Percentiles rank a stretch among this genome's conserved stretches.
Evolutionary conservation across 1,140 invertebrate species (phyloP).

Genomic region (Lepidurus couesii): DNA sequence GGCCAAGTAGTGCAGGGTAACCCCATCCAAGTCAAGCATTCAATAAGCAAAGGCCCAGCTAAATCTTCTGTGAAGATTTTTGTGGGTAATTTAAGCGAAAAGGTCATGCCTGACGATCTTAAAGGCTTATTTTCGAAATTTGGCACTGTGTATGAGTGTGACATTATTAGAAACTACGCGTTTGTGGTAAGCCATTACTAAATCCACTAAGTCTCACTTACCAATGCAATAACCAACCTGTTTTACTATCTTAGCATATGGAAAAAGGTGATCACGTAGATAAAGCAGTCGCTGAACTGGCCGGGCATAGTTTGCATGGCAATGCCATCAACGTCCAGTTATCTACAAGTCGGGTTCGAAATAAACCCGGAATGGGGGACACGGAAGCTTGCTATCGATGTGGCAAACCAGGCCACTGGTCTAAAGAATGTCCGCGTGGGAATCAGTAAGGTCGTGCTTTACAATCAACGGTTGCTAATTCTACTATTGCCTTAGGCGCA

Average conservation of each 20-base stretch:
- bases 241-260: conserved; percentile 53
- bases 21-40: conserved; percentile 85
- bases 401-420: conserved; percentile 89
- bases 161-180: conserved; percentile 85
- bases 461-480: background rate
- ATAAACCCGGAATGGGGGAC: conserved; percentile 89
- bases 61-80: conserved; percentile 83
- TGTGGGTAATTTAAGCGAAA: conserved; percentile 82
- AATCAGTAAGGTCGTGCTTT: conserved; percentile 41
- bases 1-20: conserved; percentile 78
- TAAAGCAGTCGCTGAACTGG: conserved; percentile 77
- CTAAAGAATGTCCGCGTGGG: conserved; percentile 74
- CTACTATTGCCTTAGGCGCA: background rate
- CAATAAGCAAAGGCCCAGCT: conserved; percentile 74
- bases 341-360: conserved; percentile 81
- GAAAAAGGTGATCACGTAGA: conserved; percentile 74
- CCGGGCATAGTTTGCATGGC: conserved; percentile 70
- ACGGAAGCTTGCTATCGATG: conserved; percentile 90
- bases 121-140: conserved; percentile 78
- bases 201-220: conserved; percentile 33
- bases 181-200: conserved; percentile 57
- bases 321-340: conserved; percentile 84
- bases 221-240: background rate
- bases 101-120: conserved; percentile 78
- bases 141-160: conserved; percentile 81